phyloP scores from a whole-genome alignment of 2,888 invertebrate genomes.

The Drosophila paranaensis region DNA sequence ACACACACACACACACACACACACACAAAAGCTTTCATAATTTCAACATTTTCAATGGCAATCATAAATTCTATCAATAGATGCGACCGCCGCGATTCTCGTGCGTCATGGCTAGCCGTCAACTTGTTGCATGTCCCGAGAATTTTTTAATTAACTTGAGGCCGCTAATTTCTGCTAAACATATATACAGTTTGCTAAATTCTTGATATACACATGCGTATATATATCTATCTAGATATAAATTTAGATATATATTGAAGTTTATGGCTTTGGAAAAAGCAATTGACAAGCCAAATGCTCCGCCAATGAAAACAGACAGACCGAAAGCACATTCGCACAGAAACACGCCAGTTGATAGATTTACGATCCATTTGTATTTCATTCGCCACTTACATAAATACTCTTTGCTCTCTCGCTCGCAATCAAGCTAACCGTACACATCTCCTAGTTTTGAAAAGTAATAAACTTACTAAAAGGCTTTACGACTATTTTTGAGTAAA shows the following conservation, averaged over 20 bases:
- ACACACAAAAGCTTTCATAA: constrained; percentile 42
- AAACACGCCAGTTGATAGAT: constrained; percentile 39
- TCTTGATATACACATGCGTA: constrained; percentile 1
- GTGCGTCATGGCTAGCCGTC: constrained; percentile 76
- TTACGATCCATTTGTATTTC: constrained; percentile 63
- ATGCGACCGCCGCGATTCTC: constrained; percentile 45
- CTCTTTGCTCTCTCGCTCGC: neutral
- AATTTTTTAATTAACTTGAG: constrained; percentile 62
- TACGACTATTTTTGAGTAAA: constrained; percentile 6
- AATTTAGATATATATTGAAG: constrained; percentile 11
- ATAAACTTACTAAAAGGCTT: constrained; percentile 1
- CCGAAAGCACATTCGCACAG: neutral
- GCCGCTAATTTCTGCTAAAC: constrained; percentile 55
- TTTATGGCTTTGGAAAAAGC: constrained; percentile 23
- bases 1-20: neutral
- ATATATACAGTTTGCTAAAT: constrained; percentile 39
- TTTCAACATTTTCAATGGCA: constrained; percentile 62
- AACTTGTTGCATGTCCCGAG: constrained; percentile 74
- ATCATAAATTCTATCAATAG: constrained; percentile 74
- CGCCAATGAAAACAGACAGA: constrained; percentile 2
- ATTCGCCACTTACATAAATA: constrained; percentile 27
- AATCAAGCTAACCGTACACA: neutral
- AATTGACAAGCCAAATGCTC: constrained; percentile 33
- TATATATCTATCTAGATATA: neutral
- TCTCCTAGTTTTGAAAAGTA: constrained; percentile 2